Percentiles rank a stretch among this genome's conserved stretches.
Conservation (phyloP, 2,888 invertebrate species). For the Ashinkailepas kermadecensis region DNA sequence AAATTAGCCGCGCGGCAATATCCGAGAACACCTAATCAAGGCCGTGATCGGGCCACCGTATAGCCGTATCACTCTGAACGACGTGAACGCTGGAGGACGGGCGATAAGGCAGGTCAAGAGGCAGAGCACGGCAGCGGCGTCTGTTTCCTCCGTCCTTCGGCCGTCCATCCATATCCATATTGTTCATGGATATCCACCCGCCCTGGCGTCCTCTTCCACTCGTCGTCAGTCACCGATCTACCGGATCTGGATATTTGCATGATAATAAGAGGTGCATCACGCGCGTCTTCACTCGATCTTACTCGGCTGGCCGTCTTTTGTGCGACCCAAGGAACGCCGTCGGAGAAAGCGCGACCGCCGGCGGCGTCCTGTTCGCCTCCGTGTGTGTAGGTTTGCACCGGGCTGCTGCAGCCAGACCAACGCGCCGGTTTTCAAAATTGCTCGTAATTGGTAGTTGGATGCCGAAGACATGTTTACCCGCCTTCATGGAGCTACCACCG, state of each 20-base stretch:
- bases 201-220: neutral
- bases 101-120: too few species aligned
- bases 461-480: neutral
- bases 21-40: neutral
- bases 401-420: neutral
- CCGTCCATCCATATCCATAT: neutral
- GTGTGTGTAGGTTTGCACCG: neutral
- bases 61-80: neutral
- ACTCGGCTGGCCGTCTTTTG: neutral
- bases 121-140: too few species aligned
- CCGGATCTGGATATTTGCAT: neutral
- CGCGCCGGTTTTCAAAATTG: neutral
- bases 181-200: too few species aligned
- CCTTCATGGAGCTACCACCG: neutral
- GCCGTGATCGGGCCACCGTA: neutral
- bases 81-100: too few species aligned
- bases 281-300: neutral
- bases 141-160: neutral
- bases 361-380: neutral
- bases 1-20: neutral
- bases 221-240: neutral
- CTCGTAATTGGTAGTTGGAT: neutral
- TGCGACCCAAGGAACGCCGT: neutral
- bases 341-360: neutral
- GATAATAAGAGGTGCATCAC: conserved; percentile 10